These are phyloP conservation scores for Poeciliopsis prolifica DNA, from an alignment of 2,113 vertebrate genomes.

Conservation along the genomic window DNA sequence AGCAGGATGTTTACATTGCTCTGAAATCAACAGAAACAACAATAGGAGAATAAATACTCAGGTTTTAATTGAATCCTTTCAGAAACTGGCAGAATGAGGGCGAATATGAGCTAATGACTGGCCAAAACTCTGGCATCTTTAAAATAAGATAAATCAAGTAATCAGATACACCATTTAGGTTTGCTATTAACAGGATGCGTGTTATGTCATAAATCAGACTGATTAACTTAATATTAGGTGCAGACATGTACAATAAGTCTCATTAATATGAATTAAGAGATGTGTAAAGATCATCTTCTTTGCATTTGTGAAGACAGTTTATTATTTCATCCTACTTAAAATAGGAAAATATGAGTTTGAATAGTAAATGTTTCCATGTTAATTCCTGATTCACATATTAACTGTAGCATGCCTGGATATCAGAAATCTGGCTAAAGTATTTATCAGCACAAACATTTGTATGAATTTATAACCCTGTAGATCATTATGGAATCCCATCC, in stretches of 20 bases:
- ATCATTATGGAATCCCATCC: too few species aligned
- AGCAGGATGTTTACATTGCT: conserved; percentile 16
- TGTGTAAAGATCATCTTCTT: neutral
- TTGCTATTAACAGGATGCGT: conserved; percentile 12
- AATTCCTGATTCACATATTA: neutral
- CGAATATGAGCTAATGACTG: conserved; percentile 19
- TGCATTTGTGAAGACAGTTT: neutral
- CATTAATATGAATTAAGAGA: neutral
- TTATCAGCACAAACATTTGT: neutral
- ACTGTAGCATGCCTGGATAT: neutral
- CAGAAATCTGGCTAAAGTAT: neutral
- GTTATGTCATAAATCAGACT: conserved; percentile 4
- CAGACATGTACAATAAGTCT: neutral
- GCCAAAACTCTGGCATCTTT: conserved; percentile 46
- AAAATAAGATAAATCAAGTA: conserved; percentile 49
- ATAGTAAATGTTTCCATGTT: neutral
- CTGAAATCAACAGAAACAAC: conserved; percentile 31
- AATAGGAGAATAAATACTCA: conserved; percentile 36
- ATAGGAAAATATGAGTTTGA: neutral
- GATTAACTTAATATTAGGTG: neutral
- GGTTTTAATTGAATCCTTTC: conserved; percentile 56
- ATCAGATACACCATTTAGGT: conserved; percentile 14
- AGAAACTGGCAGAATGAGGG: conserved; percentile 31
- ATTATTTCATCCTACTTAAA: neutral
- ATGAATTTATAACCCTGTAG: too few species aligned